Evolutionary conservation across 92 coral and sea anemone genomes (phyloP).

Genomic region (Zoanthus sansibaricus): DNA sequence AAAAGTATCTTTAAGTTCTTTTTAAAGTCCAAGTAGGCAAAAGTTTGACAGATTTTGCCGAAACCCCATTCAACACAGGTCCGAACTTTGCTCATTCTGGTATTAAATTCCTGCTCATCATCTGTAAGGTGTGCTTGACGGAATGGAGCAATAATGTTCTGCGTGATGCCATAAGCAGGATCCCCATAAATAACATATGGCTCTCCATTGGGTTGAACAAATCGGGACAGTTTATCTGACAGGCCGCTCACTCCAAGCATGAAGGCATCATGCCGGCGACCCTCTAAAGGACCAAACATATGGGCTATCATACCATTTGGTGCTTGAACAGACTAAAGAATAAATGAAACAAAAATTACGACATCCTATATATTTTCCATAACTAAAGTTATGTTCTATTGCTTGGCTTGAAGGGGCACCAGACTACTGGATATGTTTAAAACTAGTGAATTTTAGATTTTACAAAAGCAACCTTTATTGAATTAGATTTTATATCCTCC

Average conservation of each 20-base stretch:
- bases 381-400: constrained; percentile 41
- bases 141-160: constrained; percentile 71
- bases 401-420: constrained; percentile 41
- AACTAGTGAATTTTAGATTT: constrained; percentile 55
- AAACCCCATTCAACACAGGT: constrained; percentile 75
- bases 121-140: constrained; percentile 62
- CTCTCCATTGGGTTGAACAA: constrained; percentile 68
- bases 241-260: constrained; percentile 71
- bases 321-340: constrained; percentile 54
- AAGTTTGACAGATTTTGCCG: constrained; percentile 70
- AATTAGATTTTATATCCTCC: constrained; percentile 45
- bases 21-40: constrained; percentile 78
- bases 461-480: constrained; percentile 51
- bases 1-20: constrained; percentile 67
- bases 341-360: constrained; percentile 18
- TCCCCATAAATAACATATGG: constrained; percentile 79
- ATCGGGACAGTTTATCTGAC: constrained; percentile 49
- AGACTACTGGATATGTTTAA: constrained; percentile 12
- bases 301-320: constrained; percentile 57
- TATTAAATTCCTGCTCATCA: constrained; percentile 66
- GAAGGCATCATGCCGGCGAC: constrained; percentile 68
- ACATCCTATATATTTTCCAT: constrained; percentile 38
- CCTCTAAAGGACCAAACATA: constrained; percentile 70
- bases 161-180: constrained; percentile 68
- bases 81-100: constrained; percentile 72